Evolutionary conservation across 2,888 invertebrate genomes (phyloP), one percentile per base, ranked within the genome.

Genomic region (Nomada fabriciana): DNA sequence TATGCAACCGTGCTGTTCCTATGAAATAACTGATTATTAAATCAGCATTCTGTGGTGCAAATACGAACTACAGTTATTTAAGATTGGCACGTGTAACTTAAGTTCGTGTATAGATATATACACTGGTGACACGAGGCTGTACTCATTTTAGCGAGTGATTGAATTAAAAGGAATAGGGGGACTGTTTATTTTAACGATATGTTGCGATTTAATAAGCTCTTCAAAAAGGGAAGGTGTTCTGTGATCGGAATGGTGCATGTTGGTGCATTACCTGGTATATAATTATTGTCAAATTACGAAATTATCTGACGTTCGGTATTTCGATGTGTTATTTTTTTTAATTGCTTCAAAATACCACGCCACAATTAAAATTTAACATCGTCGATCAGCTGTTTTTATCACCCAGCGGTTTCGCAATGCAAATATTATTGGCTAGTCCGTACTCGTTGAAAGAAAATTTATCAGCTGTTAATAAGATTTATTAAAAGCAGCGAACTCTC

Each of bases 181-280:
- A 7, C 36, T 36, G 36, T 11, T 23, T 55, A 20, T 42, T 43
- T 29, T 2, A 42, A 36, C 10, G 72, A 67, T 15, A 95, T 95
- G 95, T 89, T 93, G 20, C 89, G 93, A n/a, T 95, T 95, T 86
- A 71, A 90, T 18, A 90, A 93, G 76, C 65, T 95, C 63, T 95
- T 95, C 87, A 91, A 90, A 2, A 92, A 94, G 67, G 91, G 92
- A 70, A 91, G 91, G 83, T 95, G 94, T 90, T 94, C 95, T 78
- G 92, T 96, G 52, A 95, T 97, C 88, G 97, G 96, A 72, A 97
- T 97, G 97, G 94, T 97, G 73, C 97, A 97, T 91, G 94, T 96
- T 2, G 94, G 94, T 86, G 95, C 96, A 61, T 93, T 97, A 78
- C 97, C 97, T 94, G 97, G 97, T 96, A 94, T 86, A 83, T 57